A percentile compares a stretch with the other conserved stretches of the same genome.
These are phyloP conservation scores for Cheilosia soror DNA, from an alignment of 2,888 invertebrate species.

Conservation along the genomic window DNA sequence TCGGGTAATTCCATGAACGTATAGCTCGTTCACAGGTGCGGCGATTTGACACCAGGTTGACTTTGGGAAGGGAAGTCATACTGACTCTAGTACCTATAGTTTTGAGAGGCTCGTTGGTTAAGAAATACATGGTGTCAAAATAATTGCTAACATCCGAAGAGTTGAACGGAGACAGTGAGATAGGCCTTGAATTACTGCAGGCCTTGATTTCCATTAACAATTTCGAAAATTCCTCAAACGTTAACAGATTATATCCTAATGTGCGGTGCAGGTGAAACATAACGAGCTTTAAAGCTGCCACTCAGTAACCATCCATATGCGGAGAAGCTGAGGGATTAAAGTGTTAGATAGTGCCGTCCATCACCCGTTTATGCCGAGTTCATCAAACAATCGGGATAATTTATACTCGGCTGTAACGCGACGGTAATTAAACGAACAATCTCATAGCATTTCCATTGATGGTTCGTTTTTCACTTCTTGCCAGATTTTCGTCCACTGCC, in stretches of 20 bases:
- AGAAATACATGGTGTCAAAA: conserved; percentile 16
- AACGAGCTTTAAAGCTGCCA: conserved; percentile 26
- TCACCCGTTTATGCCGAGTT: no score
- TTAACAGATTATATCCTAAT: neutral
- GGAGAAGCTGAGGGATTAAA: conserved; percentile 41
- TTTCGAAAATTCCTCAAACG: conserved; percentile 8
- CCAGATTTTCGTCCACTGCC: no score
- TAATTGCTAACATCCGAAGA: conserved; percentile 7
- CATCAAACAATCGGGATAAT: no score
- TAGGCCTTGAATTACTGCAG: conserved; percentile 1
- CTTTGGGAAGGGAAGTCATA: neutral
- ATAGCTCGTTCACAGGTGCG: no score
- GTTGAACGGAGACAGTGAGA: neutral
- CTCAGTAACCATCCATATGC: conserved; percentile 54
- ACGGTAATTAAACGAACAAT: no score
- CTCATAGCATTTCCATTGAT: no score
- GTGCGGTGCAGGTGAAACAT: conserved; percentile 17
- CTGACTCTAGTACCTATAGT: neutral
- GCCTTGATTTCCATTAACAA: conserved; percentile 16
- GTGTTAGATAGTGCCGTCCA: conserved; percentile 20
- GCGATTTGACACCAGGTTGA: neutral
- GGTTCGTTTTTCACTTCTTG: no score
- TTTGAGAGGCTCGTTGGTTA: neutral
- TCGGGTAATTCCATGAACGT: no score
- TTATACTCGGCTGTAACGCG: no score